These are phyloP conservation scores for Tachuris rubrigastra DNA, from an alignment of 2,113 vertebrate species.

Conservation along the genomic window DNA sequence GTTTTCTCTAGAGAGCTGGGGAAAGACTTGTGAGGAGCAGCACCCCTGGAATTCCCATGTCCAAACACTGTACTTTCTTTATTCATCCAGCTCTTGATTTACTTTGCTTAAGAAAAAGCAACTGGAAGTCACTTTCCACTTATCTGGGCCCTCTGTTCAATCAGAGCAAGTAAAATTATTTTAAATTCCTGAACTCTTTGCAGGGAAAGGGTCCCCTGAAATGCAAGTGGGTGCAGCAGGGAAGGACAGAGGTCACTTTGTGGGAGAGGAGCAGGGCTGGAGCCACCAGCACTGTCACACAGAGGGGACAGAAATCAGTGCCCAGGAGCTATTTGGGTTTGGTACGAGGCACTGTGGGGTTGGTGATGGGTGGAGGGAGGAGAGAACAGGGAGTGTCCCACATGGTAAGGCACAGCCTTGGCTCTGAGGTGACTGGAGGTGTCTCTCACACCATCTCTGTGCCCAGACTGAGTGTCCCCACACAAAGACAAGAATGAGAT, in stretches of 20 bases:
- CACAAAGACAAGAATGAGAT: neutral
- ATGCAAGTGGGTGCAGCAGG: neutral
- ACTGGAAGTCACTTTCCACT: neutral
- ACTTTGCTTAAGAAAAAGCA: neutral
- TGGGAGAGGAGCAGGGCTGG: neutral
- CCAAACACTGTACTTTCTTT: neutral
- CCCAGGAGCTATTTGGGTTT: neutral
- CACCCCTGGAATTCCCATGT: neutral
- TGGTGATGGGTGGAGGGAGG: neutral
- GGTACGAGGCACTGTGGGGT: neutral
- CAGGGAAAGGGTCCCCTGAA: neutral
- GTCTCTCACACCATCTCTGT: neutral
- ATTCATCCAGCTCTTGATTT: neutral
- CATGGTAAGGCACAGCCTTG: neutral
- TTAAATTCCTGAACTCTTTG: neutral
- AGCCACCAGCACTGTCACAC: neutral
- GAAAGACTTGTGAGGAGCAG: neutral
- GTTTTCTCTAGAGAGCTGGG: neutral
- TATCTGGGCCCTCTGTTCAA: neutral
- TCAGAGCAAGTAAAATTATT: neutral
- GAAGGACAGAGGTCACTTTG: neutral
- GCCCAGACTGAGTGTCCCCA: neutral
- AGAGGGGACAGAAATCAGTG: neutral
- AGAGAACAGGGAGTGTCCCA: neutral
- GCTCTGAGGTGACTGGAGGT: neutral